These are phyloP conservation scores for Merops nubicus DNA, from an alignment of 2,113 vertebrate species.

Conservation along the genomic window DNA sequence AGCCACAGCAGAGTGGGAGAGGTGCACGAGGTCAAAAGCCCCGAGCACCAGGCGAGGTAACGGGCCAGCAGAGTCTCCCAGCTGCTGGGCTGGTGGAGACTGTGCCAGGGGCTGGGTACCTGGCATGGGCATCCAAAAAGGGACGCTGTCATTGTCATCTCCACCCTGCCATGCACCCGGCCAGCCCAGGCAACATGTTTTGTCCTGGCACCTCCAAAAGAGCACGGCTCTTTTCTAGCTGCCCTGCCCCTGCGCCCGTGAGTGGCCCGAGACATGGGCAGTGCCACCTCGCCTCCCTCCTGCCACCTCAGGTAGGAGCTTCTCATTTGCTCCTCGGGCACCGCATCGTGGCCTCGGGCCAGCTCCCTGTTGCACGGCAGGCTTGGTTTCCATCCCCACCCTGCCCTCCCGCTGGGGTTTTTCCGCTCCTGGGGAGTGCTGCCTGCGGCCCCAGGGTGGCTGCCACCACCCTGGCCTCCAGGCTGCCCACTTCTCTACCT, in stretches of 20 bases:
- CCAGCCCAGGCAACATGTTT: accelerated
- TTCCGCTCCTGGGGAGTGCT: not conserved
- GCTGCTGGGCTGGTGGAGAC: not conserved
- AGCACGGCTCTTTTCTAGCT: not conserved
- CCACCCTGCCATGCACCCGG: accelerated
- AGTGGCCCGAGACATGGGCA: not conserved
- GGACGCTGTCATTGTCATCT: not conserved
- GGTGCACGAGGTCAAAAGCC: not conserved
- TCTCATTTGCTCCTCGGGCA: constrained; percentile 56
- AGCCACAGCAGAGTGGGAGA: not conserved
- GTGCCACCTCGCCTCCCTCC: not conserved
- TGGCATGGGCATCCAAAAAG: not conserved
- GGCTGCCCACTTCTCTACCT: not conserved
- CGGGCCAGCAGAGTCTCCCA: not conserved
- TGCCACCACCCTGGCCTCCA: accelerated
- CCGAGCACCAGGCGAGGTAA: not conserved
- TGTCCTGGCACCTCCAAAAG: accelerated
- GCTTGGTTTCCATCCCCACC: not conserved
- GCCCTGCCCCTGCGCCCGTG: accelerated
- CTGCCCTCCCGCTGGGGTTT: not conserved
- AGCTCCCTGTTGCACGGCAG: not conserved
- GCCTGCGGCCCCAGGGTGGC: not conserved
- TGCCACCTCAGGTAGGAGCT: not conserved
- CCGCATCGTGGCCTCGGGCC: constrained; percentile 52
- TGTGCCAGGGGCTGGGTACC: not conserved